Conservation (phyloP, 37 sponge, comb jelly and placozoan species). For the Chondrilla cf. caribensis region DNA sequence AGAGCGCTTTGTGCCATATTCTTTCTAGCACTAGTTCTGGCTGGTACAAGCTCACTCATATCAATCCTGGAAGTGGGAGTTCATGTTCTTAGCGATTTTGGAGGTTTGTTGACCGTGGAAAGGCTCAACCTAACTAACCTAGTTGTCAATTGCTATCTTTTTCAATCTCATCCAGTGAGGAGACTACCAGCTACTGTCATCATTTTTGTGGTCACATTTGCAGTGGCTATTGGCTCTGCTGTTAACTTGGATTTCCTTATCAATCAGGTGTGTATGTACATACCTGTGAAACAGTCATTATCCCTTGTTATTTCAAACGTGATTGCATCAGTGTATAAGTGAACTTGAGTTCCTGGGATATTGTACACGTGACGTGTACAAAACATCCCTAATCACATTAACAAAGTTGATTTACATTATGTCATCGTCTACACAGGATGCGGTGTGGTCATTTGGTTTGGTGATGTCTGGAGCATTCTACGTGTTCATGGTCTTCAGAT, state of each 20-base stretch:
- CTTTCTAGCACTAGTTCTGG: conserved; percentile 76
- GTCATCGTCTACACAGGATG: conserved; percentile 42
- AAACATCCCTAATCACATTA: no score
- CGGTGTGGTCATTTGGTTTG: conserved; percentile 75
- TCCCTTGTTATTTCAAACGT: no score
- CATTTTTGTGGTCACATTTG: conserved; percentile 40
- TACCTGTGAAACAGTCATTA: no score
- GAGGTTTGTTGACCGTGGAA: conserved; percentile 33
- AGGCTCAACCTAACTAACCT: neutral
- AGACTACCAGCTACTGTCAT: conserved; percentile 58
- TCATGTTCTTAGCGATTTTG: conserved; percentile 66
- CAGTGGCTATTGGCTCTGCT: conserved; percentile 59
- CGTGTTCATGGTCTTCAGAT: conserved; percentile 51
- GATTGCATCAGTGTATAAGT: no score
- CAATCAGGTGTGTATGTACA: conserved; percentile 20
- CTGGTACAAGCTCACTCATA: conserved; percentile 83
- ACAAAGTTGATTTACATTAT: no score
- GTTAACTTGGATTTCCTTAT: conserved; percentile 18
- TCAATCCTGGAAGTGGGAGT: conserved; percentile 63
- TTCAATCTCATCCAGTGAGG: conserved; percentile 30
- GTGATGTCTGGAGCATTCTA: conserved; percentile 60
- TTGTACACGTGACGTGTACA: no score
- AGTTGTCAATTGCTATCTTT: neutral
- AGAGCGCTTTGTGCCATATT: conserved; percentile 59
- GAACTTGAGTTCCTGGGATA: no score